Base-by-base conservation (phyloP, 2,113 vertebrate genomes). In the Phainopepla nitens region DNA sequence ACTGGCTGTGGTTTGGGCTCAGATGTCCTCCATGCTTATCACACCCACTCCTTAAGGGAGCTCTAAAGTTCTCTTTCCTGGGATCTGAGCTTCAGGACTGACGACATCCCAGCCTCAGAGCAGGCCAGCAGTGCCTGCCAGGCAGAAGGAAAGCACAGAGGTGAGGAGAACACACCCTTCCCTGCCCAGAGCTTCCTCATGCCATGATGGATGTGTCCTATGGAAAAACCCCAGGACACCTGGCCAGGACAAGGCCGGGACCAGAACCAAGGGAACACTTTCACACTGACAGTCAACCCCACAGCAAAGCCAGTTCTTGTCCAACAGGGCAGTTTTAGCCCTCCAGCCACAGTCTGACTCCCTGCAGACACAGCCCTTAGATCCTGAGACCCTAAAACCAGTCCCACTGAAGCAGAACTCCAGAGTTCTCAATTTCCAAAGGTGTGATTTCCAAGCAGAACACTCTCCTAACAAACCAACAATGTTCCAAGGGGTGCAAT, bases 201-300 rank as follows among this genome's bases (percentile, higher is more conserved):
- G 42, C 64, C 13, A 1, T 5, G n/a, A n/a, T 28, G 44, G 36
- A 70, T 10, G 28, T 4, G 15, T 13, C n/a, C 41, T 12, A 7
- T 0, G 6, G 58, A 71, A 72, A 65, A 73, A 49, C 1, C 58
- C 17, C 51, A 66, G n/a, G 20, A 64, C 22, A 66, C 35, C 17
- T 31, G 8, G 68, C 9, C 66, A 73, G 51, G 51, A 53, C 35
- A 62, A 20, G 25, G n/a, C 31, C 42, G 19, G 47, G 24, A 42
- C 7, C 49, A 68, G 24, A 70, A 60, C 1, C 1, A 61, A 31
- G 15, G 20, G 16, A 69, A 57, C 12, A 16, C 29, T 41, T 61
- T 6, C 10, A 31, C 8, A 2, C 35, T 6, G 24, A 53, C 0
- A 41, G 24, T 1, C 6, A 11, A 45, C 28, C 66, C 35, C 42